Base-by-base conservation (phyloP, 64 coral and sea anemone species). In the Porites australiensis region DNA sequence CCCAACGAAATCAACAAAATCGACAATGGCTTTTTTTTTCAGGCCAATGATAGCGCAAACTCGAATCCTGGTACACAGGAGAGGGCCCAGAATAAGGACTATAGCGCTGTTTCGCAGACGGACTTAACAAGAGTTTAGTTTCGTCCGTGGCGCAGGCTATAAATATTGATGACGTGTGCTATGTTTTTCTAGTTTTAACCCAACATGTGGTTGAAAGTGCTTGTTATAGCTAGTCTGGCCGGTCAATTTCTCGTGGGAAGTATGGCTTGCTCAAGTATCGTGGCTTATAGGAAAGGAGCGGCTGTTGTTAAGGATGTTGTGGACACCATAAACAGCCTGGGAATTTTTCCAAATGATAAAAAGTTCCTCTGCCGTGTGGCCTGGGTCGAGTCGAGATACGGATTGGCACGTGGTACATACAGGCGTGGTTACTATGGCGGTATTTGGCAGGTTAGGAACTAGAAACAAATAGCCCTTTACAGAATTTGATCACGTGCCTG, bases 301-400 rank as follows among this genome's bases (percentile, higher is more conserved):
- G 8, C 44, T 0, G 91, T 94, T 55, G 92, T 94, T 6, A 80
- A 70, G 2, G 67, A 64, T 18, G 92, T 94, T 5, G 66, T 27
- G 45, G 45, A 94, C 2, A 82, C 7, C 55, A 94, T 94, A 20
- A 13, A 18, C 9, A 12, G 52, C 2, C 72, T 88, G 8, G 86
- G 86, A 59, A 72, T 94, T 48, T 94, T 94, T 45, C 65, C 92
- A 43, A 19, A 11, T 18, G 92, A 94, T 21, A 65, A 82, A 45
- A 94, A 89, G 68, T 82, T 94, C 22, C 77, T 94, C 19, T 94
- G 92, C 72, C 92, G 92, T 50, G 64, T 94, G 14, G 92, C 92
- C 43, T 94, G 92, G 92, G 92, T 94, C 2, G 92, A 94, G 68
- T 94, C 92, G 5, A 94, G 74, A 75, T 94, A 94, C 23, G 92